Percentiles rank a stretch among this genome's conserved stretches.
phyloP scores from a whole-genome alignment of 2,888 invertebrate genomes.

The Odontocolon sp. region DNA sequence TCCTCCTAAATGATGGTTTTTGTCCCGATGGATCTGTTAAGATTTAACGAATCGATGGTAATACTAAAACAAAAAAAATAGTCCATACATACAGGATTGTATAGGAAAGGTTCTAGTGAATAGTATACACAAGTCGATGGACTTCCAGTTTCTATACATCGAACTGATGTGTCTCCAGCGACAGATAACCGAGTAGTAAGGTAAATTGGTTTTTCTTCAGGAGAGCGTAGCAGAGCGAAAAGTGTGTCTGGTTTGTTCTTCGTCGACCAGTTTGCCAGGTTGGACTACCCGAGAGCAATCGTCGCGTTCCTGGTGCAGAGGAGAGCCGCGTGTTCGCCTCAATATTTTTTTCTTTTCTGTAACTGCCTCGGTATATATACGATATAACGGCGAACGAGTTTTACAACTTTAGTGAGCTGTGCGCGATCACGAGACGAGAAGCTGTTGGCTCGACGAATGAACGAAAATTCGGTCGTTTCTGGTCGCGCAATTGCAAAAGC shows the following conservation, averaged over 20 bases:
- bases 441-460: neutral
- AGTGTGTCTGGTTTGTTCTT: constrained; percentile 11
- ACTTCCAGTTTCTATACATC: neutral
- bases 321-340: constrained; percentile 14
- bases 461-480: constrained; percentile 13
- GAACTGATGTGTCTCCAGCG: neutral
- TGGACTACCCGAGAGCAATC: constrained; percentile 12
- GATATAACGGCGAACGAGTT: constrained; percentile 45
- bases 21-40: neutral
- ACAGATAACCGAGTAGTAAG: neutral
- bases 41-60: neutral
- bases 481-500: neutral
- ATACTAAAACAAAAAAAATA: neutral
- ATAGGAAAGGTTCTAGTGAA: neutral
- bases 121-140: neutral
- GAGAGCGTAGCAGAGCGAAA: constrained; percentile 6
- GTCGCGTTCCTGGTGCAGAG: constrained; percentile 12
- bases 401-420: constrained; percentile 34
- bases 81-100: neutral
- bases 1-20: too few species aligned
- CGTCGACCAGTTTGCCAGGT: constrained; percentile 20
- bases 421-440: neutral
- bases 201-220: constrained; percentile 24
- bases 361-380: neutral
- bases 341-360: constrained; percentile 12